phyloP scores from a whole-genome alignment of 2,113 vertebrate species.

The Leucosticte australis region DNA sequence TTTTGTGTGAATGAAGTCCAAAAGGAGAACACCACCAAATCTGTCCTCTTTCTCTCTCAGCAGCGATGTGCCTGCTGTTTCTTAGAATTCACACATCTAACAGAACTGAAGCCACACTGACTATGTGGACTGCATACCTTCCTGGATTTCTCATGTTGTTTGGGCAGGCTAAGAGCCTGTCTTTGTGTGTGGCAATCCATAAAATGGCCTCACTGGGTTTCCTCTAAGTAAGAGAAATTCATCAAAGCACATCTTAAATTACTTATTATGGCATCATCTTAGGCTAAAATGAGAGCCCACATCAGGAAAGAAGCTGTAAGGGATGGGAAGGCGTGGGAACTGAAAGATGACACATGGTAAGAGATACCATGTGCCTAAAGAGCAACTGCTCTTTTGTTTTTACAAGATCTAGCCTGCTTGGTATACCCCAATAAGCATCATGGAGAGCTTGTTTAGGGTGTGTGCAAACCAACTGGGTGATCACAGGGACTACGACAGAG shows the following conservation, averaged over 20 bases:
- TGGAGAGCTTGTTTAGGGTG: neutral
- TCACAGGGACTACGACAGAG: neutral
- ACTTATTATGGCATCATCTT: conserved; percentile 58
- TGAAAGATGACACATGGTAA: neutral
- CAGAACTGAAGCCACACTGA: neutral
- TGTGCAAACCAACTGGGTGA: neutral
- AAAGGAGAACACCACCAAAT: neutral
- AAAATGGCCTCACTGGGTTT: conserved; percentile 37
- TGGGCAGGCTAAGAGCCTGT: neutral
- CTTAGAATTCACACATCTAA: neutral
- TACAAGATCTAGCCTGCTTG: neutral
- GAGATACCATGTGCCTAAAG: neutral
- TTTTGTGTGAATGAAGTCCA: neutral
- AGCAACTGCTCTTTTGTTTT: neutral
- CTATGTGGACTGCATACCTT: neutral
- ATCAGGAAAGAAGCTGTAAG: conserved; percentile 56
- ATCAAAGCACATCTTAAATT: conserved; percentile 67
- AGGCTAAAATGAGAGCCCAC: conserved; percentile 32
- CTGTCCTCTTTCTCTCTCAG: neutral
- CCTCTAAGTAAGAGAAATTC: conserved; percentile 25
- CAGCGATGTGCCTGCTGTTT: neutral
- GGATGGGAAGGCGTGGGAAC: conserved; percentile 55
- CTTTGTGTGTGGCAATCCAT: conserved; percentile 46
- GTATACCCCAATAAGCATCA: neutral
- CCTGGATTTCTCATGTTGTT: conserved; percentile 22